Percentiles rank a stretch among this genome's conserved stretches.
Conservation (phyloP, 2,113 vertebrate species). For the Forbesichthys agassizii region DNA sequence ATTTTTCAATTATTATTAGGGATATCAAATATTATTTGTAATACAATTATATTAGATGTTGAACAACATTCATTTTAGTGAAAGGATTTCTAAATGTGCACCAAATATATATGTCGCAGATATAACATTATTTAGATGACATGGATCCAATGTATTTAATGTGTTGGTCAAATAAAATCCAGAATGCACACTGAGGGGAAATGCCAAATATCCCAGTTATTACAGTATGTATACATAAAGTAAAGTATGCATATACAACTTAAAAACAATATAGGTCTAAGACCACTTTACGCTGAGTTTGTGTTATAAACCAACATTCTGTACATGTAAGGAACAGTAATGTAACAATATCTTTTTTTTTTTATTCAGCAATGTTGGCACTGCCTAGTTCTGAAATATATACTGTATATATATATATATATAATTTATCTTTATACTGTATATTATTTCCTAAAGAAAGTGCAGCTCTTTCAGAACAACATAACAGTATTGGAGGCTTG, state of each 20-base stretch:
- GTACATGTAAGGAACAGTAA: constrained; percentile 4
- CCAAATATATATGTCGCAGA: neutral
- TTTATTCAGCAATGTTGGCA: too few relatives aligned
- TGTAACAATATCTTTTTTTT: too few relatives aligned
- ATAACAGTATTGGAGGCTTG: constrained; percentile 11
- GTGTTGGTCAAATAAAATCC: constrained; percentile 15
- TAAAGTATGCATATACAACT: too few relatives aligned
- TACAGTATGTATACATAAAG: too few relatives aligned
- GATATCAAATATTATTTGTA: neutral
- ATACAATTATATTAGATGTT: neutral
- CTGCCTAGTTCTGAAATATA: neutral
- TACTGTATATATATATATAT: neutral
- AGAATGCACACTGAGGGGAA: constrained; percentile 18
- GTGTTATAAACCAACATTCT: neutral
- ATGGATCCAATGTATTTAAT: constrained; percentile 37
- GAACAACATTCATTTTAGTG: neutral
- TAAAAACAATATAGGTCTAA: neutral
- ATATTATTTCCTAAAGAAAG: constrained; percentile 27
- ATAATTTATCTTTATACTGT: neutral
- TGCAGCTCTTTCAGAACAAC: constrained; percentile 4
- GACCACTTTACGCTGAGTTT: neutral
- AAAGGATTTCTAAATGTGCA: neutral
- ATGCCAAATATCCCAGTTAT: neutral
- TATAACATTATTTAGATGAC: neutral
- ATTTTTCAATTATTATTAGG: neutral